These are phyloP conservation scores for Pantelozetes paolii DNA, from an alignment of 2,888 invertebrate species.

Conservation along the genomic window DNA sequence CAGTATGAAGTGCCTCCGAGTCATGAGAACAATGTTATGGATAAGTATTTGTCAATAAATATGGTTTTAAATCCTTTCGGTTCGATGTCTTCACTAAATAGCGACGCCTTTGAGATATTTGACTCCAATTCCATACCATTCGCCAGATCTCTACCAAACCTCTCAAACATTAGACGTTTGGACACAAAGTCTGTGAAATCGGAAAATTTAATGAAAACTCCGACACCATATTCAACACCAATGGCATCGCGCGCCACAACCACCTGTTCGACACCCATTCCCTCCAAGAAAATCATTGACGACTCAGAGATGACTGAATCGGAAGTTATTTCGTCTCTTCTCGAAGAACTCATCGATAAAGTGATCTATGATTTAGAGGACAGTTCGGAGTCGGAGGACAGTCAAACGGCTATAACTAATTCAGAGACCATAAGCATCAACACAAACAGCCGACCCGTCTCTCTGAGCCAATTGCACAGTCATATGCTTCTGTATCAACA, in stretches of 20 bases:
- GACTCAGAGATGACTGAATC: constrained; percentile 34
- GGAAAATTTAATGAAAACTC: constrained; percentile 5
- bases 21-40: constrained; percentile 53
- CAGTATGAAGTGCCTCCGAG: constrained; percentile 57
- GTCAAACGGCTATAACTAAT: constrained; percentile 22
- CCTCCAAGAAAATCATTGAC: constrained; percentile 3
- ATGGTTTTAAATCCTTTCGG: constrained; percentile 65
- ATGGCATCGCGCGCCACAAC: constrained; percentile 32
- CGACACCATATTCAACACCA: constrained; percentile 39
- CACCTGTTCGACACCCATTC: constrained; percentile 26
- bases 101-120: constrained; percentile 48
- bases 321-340: constrained; percentile 32
- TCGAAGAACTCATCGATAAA: constrained; percentile 41
- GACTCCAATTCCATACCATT: constrained; percentile 37
- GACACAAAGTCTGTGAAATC: constrained; percentile 28
- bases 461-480: constrained; percentile 66
- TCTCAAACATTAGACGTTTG: constrained; percentile 44
- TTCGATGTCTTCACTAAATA: constrained; percentile 52
- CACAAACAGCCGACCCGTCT: constrained; percentile 28
- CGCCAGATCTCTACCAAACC: constrained; percentile 45
- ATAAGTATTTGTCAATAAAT: constrained; percentile 56
- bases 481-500: constrained; percentile 76
- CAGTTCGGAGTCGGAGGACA: constrained; percentile 34
- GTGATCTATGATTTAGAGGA: constrained; percentile 35
- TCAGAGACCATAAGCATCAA: constrained; percentile 19